These are phyloP conservation scores for Meghimatium bilineatum DNA, from an alignment of 2,888 invertebrate species.

Conservation along the genomic window DNA sequence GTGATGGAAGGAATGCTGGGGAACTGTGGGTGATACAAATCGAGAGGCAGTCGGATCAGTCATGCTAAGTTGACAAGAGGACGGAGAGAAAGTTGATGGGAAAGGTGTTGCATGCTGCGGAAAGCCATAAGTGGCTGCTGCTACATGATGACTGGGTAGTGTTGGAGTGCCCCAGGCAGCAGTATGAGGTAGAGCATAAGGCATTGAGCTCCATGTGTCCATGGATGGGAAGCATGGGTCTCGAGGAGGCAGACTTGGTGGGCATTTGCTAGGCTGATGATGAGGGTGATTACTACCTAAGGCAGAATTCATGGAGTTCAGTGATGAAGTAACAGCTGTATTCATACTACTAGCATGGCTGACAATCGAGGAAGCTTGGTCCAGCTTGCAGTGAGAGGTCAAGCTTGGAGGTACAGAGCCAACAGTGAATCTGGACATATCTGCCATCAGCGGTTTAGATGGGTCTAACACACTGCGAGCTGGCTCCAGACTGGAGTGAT, in stretches of 20 bases:
- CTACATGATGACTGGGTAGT: constrained; percentile 38
- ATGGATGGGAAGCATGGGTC: constrained; percentile 52
- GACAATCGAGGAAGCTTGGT: constrained; percentile 50
- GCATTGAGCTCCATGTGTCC: constrained; percentile 50
- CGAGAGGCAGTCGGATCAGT: constrained; percentile 25
- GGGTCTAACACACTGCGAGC: constrained; percentile 8
- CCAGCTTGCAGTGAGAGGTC: constrained; percentile 50
- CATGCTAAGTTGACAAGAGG: constrained; percentile 51
- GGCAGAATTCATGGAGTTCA: constrained; percentile 50
- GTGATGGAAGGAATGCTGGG: constrained; percentile 52
- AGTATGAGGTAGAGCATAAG: constrained; percentile 48
- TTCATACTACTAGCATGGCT: constrained; percentile 34
- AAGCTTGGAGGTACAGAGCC: constrained; percentile 46
- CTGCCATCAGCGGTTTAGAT: constrained; percentile 8
- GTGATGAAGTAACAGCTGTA: constrained; percentile 29
- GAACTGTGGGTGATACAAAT: not conserved
- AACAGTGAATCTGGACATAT: constrained; percentile 43
- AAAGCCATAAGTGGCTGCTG: constrained; percentile 50
- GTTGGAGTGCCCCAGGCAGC: constrained; percentile 47
- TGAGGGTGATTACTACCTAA: constrained; percentile 44
- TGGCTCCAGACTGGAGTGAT: constrained; percentile 21
- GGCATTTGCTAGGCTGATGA: constrained; percentile 47
- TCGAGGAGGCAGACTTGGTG: constrained; percentile 43
- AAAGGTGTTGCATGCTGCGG: constrained; percentile 44
- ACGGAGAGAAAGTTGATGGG: constrained; percentile 45